These are phyloP conservation scores for Lucifuga dentata DNA, from an alignment of 2,113 vertebrate species.

Conservation along the genomic window DNA sequence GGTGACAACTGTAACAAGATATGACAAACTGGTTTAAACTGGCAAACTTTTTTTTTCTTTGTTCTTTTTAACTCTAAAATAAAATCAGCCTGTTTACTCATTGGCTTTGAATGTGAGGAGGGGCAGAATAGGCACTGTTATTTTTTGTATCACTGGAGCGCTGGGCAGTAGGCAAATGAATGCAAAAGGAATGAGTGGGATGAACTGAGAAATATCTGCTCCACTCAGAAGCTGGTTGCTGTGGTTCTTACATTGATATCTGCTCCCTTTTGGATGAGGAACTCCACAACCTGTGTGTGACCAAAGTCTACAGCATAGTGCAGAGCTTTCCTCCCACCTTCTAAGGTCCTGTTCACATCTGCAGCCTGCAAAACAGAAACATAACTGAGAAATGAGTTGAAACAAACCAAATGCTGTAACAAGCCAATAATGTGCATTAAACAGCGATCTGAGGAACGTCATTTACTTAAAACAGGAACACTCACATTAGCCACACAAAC, in stretches of 20 bases:
- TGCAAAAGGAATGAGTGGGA: slow-evolving; percentile 5
- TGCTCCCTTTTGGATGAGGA: slow-evolving; percentile 93
- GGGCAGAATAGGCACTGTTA: background rate
- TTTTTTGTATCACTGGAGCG: background rate
- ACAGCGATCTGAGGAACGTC: background rate
- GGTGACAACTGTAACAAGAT: slow-evolving; percentile 9
- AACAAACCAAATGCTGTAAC: background rate
- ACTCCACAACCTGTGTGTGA: slow-evolving; percentile 90
- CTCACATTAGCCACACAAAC: slow-evolving; percentile 5
- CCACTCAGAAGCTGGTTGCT: background rate
- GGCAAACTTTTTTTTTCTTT: background rate
- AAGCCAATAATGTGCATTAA: background rate
- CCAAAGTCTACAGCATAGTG: slow-evolving; percentile 95
- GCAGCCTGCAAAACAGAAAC: slow-evolving; percentile 82
- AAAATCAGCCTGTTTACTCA: background rate
- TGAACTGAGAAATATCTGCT: background rate
- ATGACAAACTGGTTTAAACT: background rate
- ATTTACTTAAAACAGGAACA: background rate
- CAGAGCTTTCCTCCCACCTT: slow-evolving; percentile 92
- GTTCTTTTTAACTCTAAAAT: background rate
- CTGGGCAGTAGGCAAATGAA: slow-evolving; percentile 30
- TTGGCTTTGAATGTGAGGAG: background rate
- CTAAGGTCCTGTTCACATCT: slow-evolving; percentile 92
- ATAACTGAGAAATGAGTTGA: background rate
- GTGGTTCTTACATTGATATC: slow-evolving; percentile 91